Evolutionary conservation across 2,113 vertebrate genomes (phyloP).

Genomic region (Formicarius rufipectus): DNA sequence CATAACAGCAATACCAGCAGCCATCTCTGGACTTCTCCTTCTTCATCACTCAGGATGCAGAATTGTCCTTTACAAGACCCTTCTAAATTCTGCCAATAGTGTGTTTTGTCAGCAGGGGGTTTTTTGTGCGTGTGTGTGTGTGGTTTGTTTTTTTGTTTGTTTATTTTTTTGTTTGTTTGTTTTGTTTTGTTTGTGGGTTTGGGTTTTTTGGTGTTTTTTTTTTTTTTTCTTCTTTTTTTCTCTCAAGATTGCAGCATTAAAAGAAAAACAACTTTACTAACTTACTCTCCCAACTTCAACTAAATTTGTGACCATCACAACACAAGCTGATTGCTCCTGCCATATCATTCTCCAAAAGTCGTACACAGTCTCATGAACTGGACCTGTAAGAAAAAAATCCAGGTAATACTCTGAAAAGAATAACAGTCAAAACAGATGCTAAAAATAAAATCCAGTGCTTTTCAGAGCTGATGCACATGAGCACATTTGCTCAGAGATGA

Average conservation of each 20-base stretch:
- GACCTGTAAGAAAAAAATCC: conserved; percentile 77
- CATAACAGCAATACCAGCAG: neutral
- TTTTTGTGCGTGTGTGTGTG: too few relatives aligned
- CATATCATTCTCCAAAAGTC: conserved; percentile 99
- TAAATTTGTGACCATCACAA: conserved; percentile 99
- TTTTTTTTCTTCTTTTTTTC: too few relatives aligned
- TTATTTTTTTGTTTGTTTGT: too few relatives aligned
- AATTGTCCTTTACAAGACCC: neutral
- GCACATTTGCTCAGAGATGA: neutral
- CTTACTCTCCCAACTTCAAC: conserved; percentile 98
- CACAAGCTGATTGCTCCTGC: conserved; percentile 97
- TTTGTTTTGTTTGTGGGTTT: too few relatives aligned
- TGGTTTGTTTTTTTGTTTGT: too few relatives aligned
- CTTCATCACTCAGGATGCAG: neutral
- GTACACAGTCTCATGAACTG: conserved; percentile 98
- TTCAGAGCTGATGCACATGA: neutral
- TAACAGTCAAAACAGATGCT: neutral
- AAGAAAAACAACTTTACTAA: neutral
- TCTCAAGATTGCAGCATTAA: neutral
- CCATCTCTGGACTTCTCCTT: neutral
- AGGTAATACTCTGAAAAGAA: neutral
- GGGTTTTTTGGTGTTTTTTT: too few relatives aligned
- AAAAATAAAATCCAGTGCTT: neutral
- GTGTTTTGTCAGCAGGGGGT: neutral
- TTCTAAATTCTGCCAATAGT: neutral